phyloP scores from a whole-genome alignment of 1,140 invertebrate species.

The Planococcus citri region DNA sequence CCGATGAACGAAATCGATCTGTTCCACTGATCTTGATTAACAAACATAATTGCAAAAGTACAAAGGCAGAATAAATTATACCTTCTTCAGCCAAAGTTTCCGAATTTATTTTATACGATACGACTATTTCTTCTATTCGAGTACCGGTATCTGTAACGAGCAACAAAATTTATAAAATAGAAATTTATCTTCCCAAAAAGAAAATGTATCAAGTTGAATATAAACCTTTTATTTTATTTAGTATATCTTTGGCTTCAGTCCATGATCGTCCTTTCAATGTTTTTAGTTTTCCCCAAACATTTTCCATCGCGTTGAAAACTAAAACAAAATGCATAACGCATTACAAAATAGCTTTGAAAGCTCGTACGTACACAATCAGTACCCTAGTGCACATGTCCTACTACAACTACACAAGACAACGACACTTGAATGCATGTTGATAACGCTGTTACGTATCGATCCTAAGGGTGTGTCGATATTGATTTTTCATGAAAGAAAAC shows the following conservation, averaged over 20 bases:
- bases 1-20: no score
- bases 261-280: conserved; percentile 3
- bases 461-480: conserved; percentile 7
- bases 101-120: not conserved
- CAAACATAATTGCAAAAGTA: no score
- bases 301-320: not conserved
- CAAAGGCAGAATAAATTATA: no score
- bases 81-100: not conserved
- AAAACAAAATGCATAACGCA: not conserved
- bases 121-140: not conserved
- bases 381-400: no score
- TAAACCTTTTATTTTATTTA: conserved; percentile 13
- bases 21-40: no score
- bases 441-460: not conserved
- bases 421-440: no score
- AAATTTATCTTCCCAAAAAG: not conserved
- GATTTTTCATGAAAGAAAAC: not conserved
- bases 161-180: not conserved
- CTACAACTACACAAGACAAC: no score
- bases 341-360: no score
- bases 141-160: not conserved
- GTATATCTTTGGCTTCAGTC: conserved; percentile 9
- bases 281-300: conserved; percentile 6
- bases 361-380: no score
- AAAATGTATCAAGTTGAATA: no score